These are phyloP conservation scores for Coenonympha glycerion DNA, from an alignment of 2,888 invertebrate species.

Conservation along the genomic window DNA sequence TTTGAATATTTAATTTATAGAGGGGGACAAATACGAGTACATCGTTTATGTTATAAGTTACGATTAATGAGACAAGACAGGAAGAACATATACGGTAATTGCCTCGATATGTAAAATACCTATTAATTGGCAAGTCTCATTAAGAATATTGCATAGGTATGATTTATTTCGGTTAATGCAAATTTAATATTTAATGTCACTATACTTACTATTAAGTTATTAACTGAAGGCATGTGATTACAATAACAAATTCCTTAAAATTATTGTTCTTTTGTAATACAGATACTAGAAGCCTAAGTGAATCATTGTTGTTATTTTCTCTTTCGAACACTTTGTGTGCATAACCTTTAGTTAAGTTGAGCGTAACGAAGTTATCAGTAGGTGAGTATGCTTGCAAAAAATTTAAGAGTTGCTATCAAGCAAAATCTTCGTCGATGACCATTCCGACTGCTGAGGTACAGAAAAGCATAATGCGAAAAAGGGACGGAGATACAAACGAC, in stretches of 20 bases:
- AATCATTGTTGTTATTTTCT: constrained; percentile 1
- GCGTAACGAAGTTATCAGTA: constrained; percentile 30
- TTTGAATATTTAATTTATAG: no score
- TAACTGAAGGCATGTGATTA: no score
- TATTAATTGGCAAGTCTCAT: not conserved
- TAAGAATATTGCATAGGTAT: no score
- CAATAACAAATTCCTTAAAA: no score
- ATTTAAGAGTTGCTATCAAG: constrained; percentile 51
- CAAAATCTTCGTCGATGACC: constrained; percentile 44
- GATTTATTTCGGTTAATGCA: no score
- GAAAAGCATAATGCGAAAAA: constrained; percentile 66
- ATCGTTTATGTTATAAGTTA: not conserved
- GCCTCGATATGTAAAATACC: not conserved
- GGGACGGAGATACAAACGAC: constrained; percentile 70
- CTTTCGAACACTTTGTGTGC: constrained; percentile 6
- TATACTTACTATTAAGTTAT: no score
- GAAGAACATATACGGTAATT: constrained; percentile 1
- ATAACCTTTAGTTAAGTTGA: constrained; percentile 1
- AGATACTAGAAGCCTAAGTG: no score
- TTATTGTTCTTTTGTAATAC: no score
- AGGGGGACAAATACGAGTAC: no score
- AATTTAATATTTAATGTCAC: no score
- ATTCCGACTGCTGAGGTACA: constrained; percentile 67
- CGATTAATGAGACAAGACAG: constrained; percentile 3
- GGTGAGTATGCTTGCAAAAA: constrained; percentile 40